Percentiles rank a stretch among this genome's conserved stretches.
Evolutionary conservation across 2,888 invertebrate species (phyloP).

Genomic region (Scaeva pyrastri): DNA sequence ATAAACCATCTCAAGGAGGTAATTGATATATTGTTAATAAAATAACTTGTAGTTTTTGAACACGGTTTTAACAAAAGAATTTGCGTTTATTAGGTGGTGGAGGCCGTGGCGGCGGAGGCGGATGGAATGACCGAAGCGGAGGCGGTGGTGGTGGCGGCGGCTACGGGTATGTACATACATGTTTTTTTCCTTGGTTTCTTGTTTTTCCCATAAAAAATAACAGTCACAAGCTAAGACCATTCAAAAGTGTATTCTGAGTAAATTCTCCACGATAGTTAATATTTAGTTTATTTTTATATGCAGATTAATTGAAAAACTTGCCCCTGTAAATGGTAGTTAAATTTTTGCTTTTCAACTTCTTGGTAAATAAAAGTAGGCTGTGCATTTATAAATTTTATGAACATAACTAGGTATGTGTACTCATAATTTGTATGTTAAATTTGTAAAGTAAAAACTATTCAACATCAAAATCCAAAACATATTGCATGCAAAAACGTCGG

Average conservation of each 20-base stretch:
- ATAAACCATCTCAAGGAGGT: slow-evolving; percentile 80
- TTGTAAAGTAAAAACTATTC: too few species aligned
- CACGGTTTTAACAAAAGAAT: not conserved
- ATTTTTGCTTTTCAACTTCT: slow-evolving; percentile 78
- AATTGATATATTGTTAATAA: slow-evolving; percentile 49
- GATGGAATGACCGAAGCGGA: slow-evolving; percentile 76
- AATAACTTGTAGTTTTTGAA: not conserved
- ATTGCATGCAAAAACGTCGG: too few species aligned
- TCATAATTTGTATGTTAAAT: not conserved
- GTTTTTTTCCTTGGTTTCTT: slow-evolving; percentile 34
- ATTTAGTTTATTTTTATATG: slow-evolving; percentile 10
- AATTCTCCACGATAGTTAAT: slow-evolving; percentile 44
- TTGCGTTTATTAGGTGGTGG: slow-evolving; percentile 76
- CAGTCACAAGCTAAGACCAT: slow-evolving; percentile 77
- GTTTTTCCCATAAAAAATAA: slow-evolving; percentile 39
- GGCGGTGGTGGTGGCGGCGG: slow-evolving; percentile 80
- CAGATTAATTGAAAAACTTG: slow-evolving; percentile 31
- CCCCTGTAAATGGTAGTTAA: slow-evolving; percentile 50
- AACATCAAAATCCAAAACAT: too few species aligned
- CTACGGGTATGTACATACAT: slow-evolving; percentile 81
- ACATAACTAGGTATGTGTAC: not conserved
- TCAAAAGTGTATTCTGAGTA: slow-evolving; percentile 72
- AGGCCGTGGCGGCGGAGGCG: slow-evolving; percentile 76
- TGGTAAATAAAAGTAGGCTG: not conserved
- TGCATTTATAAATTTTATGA: not conserved